Conservation (phyloP, 2,797 vertebrate genomes). For the Hippoglossus hippoglossus region DNA sequence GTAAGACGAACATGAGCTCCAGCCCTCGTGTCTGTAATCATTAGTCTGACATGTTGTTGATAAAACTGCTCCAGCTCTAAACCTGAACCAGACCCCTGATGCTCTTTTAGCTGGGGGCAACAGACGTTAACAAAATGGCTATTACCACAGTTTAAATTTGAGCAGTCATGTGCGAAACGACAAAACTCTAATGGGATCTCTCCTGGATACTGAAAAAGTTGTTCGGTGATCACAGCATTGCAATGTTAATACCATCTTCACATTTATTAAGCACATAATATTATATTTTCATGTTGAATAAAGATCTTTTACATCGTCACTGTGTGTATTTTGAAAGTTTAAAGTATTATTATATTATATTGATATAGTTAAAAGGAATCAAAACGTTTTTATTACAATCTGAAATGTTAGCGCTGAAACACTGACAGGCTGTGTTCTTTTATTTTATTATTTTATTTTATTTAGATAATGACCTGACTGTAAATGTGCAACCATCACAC, state of each 20-base stretch:
- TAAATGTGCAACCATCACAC: constrained; percentile 1
- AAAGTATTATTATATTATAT: too few relatives aligned
- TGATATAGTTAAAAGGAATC: not conserved
- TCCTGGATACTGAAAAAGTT: not conserved
- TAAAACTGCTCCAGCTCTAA: not conserved
- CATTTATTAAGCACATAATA: constrained; percentile 29
- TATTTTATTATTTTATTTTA: not conserved
- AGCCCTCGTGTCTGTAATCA: not conserved
- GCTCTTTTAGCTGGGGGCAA: too few relatives aligned
- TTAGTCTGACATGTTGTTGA: not conserved
- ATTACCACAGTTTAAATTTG: too few relatives aligned
- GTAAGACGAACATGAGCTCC: not conserved
- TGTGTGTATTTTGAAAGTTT: not conserved
- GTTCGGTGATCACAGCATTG: not conserved
- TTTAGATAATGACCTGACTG: constrained; percentile 12
- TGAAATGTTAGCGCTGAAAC: constrained; percentile 7
- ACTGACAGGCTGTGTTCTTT: not conserved
- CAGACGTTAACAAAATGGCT: too few relatives aligned
- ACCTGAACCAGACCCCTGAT: not conserved
- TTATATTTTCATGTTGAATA: constrained; percentile 8
- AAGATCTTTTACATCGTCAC: constrained; percentile 26
- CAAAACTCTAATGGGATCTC: not conserved
- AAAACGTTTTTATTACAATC: not conserved
- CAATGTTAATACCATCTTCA: constrained; percentile 26
- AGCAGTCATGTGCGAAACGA: not conserved